These are phyloP conservation scores for Leptosomus discolor DNA, from an alignment of 2,113 vertebrate species.

Conservation along the genomic window DNA sequence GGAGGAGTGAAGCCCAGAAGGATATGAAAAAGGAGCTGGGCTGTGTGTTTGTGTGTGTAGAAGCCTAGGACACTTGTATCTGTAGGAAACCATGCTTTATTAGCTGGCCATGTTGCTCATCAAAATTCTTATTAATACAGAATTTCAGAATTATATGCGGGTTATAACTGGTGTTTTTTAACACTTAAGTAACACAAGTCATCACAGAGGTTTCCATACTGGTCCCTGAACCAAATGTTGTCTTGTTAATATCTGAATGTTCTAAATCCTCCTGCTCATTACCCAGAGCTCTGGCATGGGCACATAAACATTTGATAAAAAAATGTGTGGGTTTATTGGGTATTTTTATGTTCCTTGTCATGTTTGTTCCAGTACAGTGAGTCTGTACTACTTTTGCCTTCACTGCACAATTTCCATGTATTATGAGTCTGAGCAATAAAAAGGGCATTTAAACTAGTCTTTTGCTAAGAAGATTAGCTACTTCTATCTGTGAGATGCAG, in stretches of 20 bases:
- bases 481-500: slow-evolving; percentile 37
- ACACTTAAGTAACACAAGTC: neutral
- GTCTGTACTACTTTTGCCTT: slow-evolving; percentile 20
- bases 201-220: neutral
- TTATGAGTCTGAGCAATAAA: slow-evolving; percentile 28
- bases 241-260: neutral
- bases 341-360: neutral
- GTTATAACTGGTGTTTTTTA: neutral
- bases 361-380: neutral
- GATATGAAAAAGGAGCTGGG: neutral
- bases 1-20: neutral
- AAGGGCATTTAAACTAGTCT: slow-evolving; percentile 12
- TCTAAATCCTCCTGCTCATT: neutral
- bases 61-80: neutral
- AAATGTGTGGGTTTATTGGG: too few relatives aligned
- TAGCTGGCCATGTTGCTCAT: neutral
- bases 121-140: neutral
- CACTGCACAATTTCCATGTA: neutral
- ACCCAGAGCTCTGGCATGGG: neutral
- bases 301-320: neutral
- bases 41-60: neutral
- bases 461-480: slow-evolving; percentile 53
- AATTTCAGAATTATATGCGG: neutral
- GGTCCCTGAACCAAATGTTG: neutral
- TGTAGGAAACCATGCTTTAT: neutral